Evolutionary conservation across 2,797 vertebrate species (phyloP).

Genomic region (Sus cebifrons): DNA sequence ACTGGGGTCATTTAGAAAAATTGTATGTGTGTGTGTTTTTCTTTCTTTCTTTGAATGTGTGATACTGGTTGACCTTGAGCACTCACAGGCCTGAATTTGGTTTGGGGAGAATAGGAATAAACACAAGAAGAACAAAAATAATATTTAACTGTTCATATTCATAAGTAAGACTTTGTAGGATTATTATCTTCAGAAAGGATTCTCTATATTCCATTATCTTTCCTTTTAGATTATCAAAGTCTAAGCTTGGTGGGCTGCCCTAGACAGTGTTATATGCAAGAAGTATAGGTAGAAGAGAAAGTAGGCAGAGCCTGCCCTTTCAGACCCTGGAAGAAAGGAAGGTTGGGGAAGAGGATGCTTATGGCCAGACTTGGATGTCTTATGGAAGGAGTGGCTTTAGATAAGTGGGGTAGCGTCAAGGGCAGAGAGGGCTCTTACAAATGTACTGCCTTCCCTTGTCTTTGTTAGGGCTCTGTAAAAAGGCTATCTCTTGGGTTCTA

Average conservation of each 20-base stretch:
- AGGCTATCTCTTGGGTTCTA: background rate
- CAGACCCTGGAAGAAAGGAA: background rate
- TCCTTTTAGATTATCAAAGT: background rate
- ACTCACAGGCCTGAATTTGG: background rate
- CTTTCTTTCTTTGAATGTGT: background rate
- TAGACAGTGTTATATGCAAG: background rate
- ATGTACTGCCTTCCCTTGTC: background rate
- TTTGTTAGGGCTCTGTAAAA: background rate
- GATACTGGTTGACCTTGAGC: background rate
- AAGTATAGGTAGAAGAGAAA: background rate
- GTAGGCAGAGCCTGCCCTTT: background rate
- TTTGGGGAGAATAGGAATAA: conserved; percentile 32
- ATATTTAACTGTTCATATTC: background rate
- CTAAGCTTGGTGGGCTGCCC: background rate
- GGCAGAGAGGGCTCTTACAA: background rate
- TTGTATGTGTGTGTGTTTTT: background rate
- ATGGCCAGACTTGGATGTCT: background rate
- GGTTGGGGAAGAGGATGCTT: background rate
- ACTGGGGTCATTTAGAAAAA: background rate
- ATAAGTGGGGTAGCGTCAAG: background rate
- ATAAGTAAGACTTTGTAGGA: background rate
- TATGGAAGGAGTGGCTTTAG: background rate
- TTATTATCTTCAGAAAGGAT: conserved; percentile 36
- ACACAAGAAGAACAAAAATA: background rate
- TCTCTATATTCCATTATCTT: conserved; percentile 2